Percentiles rank a stretch among this genome's conserved stretches.
These are phyloP conservation scores for Eupithecia inturbata DNA, from an alignment of 2,888 invertebrate species.

Conservation along the genomic window DNA sequence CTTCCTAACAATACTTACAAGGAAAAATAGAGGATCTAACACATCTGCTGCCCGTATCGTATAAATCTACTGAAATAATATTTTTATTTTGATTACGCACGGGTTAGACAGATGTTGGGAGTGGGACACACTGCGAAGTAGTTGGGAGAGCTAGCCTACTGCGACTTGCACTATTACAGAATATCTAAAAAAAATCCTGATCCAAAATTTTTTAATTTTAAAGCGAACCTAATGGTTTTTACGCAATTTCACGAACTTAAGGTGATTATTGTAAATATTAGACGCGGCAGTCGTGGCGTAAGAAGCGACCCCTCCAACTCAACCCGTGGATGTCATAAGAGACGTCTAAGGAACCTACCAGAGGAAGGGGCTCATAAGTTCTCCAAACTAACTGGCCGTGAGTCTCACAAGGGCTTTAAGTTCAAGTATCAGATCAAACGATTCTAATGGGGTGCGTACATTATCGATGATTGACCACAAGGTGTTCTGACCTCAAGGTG, in stretches of 20 bases:
- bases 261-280: too few relatives aligned
- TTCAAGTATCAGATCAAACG: conserved; percentile 73
- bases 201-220: too few relatives aligned
- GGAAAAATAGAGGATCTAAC: conserved; percentile 76
- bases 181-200: too few relatives aligned
- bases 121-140: conserved; percentile 51
- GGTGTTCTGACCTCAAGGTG: conserved; percentile 60
- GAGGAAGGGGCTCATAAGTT: too few relatives aligned
- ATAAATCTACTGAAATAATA: conserved; percentile 84
- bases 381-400: conserved; percentile 46
- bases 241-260: too few relatives aligned
- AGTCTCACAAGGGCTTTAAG: conserved; percentile 70
- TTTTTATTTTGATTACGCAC: conserved; percentile 83
- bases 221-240: too few relatives aligned
- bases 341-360: too few relatives aligned
- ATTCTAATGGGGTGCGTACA: conserved; percentile 70
- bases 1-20: conserved; percentile 76
- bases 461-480: conserved; percentile 80
- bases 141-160: not conserved
- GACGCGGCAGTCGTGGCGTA: too few relatives aligned
- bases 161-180: too few relatives aligned
- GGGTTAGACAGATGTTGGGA: conserved; percentile 80
- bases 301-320: too few relatives aligned
- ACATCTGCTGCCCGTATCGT: conserved; percentile 82
- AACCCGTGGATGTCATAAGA: too few relatives aligned